These are phyloP conservation scores for Tetramorium parvispinum DNA, from an alignment of 1,140 invertebrate genomes.

Conservation along the genomic window DNA sequence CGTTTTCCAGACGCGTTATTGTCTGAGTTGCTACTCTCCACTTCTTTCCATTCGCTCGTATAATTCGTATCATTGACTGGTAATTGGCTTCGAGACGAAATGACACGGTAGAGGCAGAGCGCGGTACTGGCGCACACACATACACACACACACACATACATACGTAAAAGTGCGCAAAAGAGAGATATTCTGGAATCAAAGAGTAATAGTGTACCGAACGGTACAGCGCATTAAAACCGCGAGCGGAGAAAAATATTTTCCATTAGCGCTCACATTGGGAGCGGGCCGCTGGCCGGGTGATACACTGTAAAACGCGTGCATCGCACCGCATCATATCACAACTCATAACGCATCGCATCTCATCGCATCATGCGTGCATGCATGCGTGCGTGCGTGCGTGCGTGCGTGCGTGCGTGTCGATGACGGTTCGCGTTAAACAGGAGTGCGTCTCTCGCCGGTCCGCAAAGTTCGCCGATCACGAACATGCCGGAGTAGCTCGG, in stretches of 20 bases:
- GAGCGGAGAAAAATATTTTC: slow-evolving; percentile 39
- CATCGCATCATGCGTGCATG: neutral
- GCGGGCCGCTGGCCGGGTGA: neutral
- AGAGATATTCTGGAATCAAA: slow-evolving; percentile 20
- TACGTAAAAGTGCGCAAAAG: no score
- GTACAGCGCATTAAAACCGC: slow-evolving; percentile 47
- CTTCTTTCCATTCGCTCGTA: neutral
- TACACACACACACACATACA: neutral
- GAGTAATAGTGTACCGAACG: slow-evolving; percentile 15
- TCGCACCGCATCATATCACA: neutral
- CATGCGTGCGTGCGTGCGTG: neutral
- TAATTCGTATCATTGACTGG: neutral
- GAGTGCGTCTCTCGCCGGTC: slow-evolving; percentile 16
- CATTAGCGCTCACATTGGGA: slow-evolving; percentile 43
- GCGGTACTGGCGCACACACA: neutral
- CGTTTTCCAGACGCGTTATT: neutral
- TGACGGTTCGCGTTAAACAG: slow-evolving; percentile 6
- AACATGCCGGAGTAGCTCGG: slow-evolving; percentile 10
- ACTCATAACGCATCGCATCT: neutral
- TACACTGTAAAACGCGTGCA: slow-evolving; percentile 8
- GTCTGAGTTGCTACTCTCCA: no score
- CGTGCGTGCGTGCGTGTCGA: neutral
- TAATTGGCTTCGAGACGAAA: slow-evolving; percentile 22
- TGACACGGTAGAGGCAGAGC: slow-evolving; percentile 6
- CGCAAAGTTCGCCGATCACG: slow-evolving; percentile 33